phyloP scores from a whole-genome alignment of 2,797 vertebrate genomes.

The Cephalopachus bancanus region DNA sequence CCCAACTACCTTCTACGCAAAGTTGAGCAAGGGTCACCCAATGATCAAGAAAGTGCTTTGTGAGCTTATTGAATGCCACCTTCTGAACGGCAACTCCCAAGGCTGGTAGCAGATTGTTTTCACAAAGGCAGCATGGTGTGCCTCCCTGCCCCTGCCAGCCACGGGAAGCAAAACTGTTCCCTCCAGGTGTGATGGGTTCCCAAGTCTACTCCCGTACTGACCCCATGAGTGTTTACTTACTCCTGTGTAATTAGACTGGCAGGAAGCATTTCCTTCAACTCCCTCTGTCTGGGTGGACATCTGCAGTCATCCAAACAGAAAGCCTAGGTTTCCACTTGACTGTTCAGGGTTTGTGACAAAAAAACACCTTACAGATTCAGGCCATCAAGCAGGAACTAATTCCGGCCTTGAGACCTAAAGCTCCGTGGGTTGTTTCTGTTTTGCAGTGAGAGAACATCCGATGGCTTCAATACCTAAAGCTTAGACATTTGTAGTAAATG shows the following conservation, averaged over 20 bases:
- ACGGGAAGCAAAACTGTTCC: background rate
- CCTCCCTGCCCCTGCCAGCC: background rate
- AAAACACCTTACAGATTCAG: background rate
- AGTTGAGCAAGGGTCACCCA: background rate
- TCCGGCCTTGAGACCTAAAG: background rate
- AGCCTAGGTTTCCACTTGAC: constrained; percentile 40
- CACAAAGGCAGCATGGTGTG: background rate
- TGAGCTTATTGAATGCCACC: background rate
- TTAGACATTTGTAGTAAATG: background rate
- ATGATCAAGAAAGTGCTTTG: background rate
- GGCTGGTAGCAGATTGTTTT: background rate
- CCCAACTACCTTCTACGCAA: background rate
- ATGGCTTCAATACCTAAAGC: constrained; percentile 6
- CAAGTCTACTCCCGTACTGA: background rate
- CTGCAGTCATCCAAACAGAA: constrained; percentile 55
- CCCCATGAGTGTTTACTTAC: background rate
- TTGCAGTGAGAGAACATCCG: constrained; percentile 29
- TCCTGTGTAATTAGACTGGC: background rate
- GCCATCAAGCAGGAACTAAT: background rate
- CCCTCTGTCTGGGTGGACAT: constrained; percentile 29
- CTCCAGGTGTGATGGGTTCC: background rate
- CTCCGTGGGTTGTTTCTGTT: constrained; percentile 32
- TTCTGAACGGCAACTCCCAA: background rate
- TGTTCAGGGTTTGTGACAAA: background rate
- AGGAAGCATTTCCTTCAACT: background rate